Evolutionary conservation across 2,797 vertebrate genomes (phyloP).

Genomic region (Sebastes flavidus): DNA sequence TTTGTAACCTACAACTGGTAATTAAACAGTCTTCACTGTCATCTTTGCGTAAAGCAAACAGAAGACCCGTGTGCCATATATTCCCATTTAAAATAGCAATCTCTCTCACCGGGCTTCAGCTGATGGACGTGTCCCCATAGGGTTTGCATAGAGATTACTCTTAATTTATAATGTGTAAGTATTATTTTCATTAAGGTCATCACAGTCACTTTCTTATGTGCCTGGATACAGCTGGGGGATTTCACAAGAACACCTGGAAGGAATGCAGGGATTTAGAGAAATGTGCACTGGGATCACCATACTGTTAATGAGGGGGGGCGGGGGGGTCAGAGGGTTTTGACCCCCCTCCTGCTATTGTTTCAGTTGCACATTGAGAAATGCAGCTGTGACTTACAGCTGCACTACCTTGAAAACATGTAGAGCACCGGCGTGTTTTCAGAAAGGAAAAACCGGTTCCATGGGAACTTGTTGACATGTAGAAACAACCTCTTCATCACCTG

Average conservation of each 20-base stretch:
- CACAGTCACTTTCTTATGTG: constrained; percentile 39
- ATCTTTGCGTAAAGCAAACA: constrained; percentile 62
- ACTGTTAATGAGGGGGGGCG: constrained; percentile 51
- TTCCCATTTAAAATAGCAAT: constrained; percentile 55
- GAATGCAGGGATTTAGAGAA: constrained; percentile 52
- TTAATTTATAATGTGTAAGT: constrained; percentile 75
- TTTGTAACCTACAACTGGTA: constrained; percentile 1
- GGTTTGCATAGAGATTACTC: constrained; percentile 67
- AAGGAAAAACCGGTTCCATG: constrained; percentile 29
- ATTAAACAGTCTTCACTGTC: constrained; percentile 53
- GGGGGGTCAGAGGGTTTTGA: not conserved
- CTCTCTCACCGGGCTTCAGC: constrained; percentile 55
- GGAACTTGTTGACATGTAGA: constrained; percentile 23
- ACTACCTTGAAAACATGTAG: constrained; percentile 51
- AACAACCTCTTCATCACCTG: constrained; percentile 1
- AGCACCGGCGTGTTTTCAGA: constrained; percentile 14
- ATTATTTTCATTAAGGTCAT: constrained; percentile 69
- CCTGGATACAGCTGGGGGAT: constrained; percentile 58
- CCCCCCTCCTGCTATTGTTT: constrained; percentile 42
- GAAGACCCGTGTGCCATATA: constrained; percentile 18
- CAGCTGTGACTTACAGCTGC: constrained; percentile 44
- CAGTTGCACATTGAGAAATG: constrained; percentile 34
- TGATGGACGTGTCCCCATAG: constrained; percentile 73
- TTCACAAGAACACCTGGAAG: constrained; percentile 65
- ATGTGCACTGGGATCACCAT: constrained; percentile 32